Base-by-base conservation (phyloP, 35 echinoderm and acorn worm genomes). In the Heliocidaris tuberculata region DNA sequence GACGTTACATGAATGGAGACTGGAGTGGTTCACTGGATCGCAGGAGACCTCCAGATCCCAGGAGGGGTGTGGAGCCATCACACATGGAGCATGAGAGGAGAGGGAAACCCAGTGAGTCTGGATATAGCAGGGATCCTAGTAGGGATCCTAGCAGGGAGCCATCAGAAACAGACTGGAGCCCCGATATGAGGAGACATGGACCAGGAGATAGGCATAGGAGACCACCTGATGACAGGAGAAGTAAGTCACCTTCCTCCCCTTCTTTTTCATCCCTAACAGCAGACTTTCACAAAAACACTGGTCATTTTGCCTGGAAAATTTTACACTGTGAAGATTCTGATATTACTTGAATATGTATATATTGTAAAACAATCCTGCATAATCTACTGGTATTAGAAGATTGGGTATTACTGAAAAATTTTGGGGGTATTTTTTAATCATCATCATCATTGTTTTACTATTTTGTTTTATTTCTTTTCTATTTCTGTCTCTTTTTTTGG, bases 191-290 rank as follows among this genome's bases (percentile, higher is more conserved):
- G 91, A 93, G 91, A 59, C 47, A 30, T 5, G 91, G 91, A 93
- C 91, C 91, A 24, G 48, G 47, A 59, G 48, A 49, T 59, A 59
- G 50, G 16, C n/a, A 48, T 0, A 49, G 91, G 16, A 90, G 94
- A 90, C 94, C 94, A 30, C 85, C 86, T 13, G 86, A 89, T 56
- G 86, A 95, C 56, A 89, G 52, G 86, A 95, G 94, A 59, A 50
- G 94, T 52, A 31, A 86, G 85, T 56, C 94, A 13, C 47, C 30
- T n/a, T 21, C 0, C 19, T 78, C 65, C 0, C 27, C 4, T 78
- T 27, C 65, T 19, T 78, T 78, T 78, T 78, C 27, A n/a, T 27
- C 65, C 27, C 50, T 52, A 10, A 52, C 6, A 52, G 6, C 50
- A 52, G 1, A 52, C 27, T 78, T 27, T 7, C 65, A 78, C 15